A percentile compares a stretch with the other conserved stretches of the same genome.
These are phyloP conservation scores for Ceramica pisi DNA, from an alignment of 2,888 invertebrate genomes.

Conservation along the genomic window DNA sequence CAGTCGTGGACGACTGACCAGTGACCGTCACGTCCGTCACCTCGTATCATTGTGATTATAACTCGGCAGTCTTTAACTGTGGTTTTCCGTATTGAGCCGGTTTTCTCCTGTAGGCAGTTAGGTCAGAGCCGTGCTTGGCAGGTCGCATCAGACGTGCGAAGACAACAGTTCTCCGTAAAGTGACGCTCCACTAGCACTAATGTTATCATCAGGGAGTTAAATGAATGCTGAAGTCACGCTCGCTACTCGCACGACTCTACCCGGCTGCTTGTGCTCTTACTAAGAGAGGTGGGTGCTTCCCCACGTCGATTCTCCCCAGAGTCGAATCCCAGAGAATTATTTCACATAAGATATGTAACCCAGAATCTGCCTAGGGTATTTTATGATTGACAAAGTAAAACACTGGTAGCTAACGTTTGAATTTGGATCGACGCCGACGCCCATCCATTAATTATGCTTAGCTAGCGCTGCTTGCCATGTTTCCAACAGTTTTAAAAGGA, in stretches of 20 bases:
- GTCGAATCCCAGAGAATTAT: too few relatives aligned
- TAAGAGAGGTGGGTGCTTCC: too few relatives aligned
- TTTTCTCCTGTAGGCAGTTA: not conserved
- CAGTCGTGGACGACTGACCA: conserved; percentile 15
- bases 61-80: conserved; percentile 1
- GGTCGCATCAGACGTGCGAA: too few relatives aligned
- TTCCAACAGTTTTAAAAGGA: not conserved
- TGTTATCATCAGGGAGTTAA: not conserved
- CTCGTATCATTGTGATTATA: not conserved
- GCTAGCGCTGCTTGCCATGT: not conserved
- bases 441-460: not conserved
- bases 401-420: not conserved
- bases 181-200: not conserved
- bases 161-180: not conserved
- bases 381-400: not conserved
- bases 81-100: not conserved
- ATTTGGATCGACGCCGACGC: not conserved
- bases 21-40: conserved; percentile 15
- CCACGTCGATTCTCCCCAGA: too few relatives aligned
- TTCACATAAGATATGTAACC: not conserved
- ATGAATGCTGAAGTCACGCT: not conserved
- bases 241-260: too few relatives aligned
- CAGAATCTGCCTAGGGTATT: not conserved
- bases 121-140: too few relatives aligned
- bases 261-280: too few relatives aligned